Percentiles rank a stretch among this genome's conserved stretches.
Evolutionary conservation across 1,140 invertebrate genomes (phyloP).

Genomic region (Ips nitidus): DNA sequence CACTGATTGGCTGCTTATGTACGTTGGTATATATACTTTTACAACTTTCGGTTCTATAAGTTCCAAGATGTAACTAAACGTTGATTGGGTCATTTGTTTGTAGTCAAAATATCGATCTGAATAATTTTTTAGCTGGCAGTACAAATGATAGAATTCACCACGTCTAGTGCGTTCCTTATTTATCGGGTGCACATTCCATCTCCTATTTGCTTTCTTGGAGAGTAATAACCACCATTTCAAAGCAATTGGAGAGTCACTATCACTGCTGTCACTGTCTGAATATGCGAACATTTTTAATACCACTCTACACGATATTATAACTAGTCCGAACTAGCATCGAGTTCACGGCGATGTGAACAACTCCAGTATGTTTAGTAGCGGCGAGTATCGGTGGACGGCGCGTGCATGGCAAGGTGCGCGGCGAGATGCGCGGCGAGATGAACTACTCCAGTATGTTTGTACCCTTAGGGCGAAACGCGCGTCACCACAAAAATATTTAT

Average conservation of each 20-base stretch:
- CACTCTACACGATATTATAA: not conserved
- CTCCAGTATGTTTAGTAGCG: not conserved
- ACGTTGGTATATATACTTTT: not conserved
- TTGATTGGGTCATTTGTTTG: not conserved
- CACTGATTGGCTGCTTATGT: conserved; percentile 8
- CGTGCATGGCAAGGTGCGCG: not conserved
- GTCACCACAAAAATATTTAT: too few relatives aligned
- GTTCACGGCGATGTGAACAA: not conserved
- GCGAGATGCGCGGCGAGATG: too few relatives aligned
- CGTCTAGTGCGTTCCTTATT: not conserved
- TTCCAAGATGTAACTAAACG: not conserved
- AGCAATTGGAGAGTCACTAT: not conserved
- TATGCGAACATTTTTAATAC: not conserved
- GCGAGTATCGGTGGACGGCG: not conserved
- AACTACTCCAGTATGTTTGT: too few relatives aligned
- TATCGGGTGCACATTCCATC: conserved; percentile 6
- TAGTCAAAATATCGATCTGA: not conserved
- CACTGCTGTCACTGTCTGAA: conserved; percentile 5
- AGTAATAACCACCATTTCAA: not conserved
- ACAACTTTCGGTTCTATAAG: not conserved
- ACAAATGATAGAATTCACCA: conserved; percentile 10
- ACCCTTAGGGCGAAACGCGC: too few relatives aligned
- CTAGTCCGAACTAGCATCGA: not conserved
- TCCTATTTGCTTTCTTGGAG: not conserved
- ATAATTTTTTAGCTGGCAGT: conserved; percentile 3